Evolutionary conservation across 2,797 vertebrate species (phyloP).

Genomic region (Anisognathus igniventris): DNA sequence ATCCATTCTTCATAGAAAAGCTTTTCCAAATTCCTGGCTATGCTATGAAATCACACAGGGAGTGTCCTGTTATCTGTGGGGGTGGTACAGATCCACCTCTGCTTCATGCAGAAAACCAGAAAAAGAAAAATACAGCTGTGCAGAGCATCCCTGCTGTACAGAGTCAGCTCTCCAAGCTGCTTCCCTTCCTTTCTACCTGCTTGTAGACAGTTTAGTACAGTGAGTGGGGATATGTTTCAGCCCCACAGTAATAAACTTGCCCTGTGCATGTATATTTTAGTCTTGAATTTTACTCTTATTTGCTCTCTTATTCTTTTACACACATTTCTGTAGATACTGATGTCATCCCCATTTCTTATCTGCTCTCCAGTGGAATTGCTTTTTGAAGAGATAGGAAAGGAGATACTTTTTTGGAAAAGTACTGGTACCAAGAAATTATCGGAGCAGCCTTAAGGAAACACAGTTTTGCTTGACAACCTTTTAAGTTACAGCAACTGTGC

Average conservation of each 20-base stretch:
- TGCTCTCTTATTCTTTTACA: background rate
- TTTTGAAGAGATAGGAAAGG: background rate
- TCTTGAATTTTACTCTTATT: background rate
- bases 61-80: constrained; percentile 13
- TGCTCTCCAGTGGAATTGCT: background rate
- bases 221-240: background rate
- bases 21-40: background rate
- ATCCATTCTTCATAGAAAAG: constrained; percentile 7
- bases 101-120: background rate
- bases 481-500: background rate
- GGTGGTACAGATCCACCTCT: constrained; percentile 10
- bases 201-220: background rate
- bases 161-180: background rate
- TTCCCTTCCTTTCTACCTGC: background rate
- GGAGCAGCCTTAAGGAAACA: background rate
- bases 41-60: background rate
- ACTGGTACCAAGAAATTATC: background rate
- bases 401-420: background rate
- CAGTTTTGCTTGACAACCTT: background rate
- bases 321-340: background rate
- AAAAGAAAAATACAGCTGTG: background rate
- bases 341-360: background rate
- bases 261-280: background rate
- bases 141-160: background rate
- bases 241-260: background rate